Evolutionary conservation across 2,113 vertebrate species (phyloP).

Genomic region (Xiphorhynchus elegans): DNA sequence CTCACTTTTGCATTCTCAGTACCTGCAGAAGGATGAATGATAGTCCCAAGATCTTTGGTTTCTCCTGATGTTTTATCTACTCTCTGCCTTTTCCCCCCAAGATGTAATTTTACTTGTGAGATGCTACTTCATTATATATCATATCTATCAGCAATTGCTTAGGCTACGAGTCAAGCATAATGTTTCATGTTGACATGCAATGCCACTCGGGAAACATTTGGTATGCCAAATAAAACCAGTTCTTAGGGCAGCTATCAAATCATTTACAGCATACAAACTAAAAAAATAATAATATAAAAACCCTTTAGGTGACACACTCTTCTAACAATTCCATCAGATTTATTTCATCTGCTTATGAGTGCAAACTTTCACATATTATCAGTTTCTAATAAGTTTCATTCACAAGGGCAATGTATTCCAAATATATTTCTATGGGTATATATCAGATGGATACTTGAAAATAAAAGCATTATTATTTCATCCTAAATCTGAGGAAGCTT

Average conservation of each 20-base stretch:
- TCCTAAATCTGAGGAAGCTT: background rate
- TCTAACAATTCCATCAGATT: background rate
- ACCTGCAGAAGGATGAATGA: background rate
- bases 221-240: background rate
- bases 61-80: background rate
- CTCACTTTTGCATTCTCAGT: background rate
- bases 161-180: background rate
- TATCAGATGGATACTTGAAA: background rate
- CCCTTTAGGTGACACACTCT: background rate
- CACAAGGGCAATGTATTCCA: background rate
- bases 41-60: background rate
- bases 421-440: background rate
- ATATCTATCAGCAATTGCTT: background rate
- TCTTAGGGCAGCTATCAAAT: background rate
- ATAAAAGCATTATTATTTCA: background rate
- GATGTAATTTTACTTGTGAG: background rate
- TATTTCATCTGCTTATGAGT: background rate
- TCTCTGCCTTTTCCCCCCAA: background rate
- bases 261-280: background rate
- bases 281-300: background rate
- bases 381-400: slow-evolving; percentile 21
- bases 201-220: background rate
- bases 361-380: background rate
- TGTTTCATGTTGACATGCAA: background rate
- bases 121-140: background rate